These are phyloP conservation scores for Calameuta filiformis DNA, from an alignment of 2,888 invertebrate species.

Conservation along the genomic window DNA sequence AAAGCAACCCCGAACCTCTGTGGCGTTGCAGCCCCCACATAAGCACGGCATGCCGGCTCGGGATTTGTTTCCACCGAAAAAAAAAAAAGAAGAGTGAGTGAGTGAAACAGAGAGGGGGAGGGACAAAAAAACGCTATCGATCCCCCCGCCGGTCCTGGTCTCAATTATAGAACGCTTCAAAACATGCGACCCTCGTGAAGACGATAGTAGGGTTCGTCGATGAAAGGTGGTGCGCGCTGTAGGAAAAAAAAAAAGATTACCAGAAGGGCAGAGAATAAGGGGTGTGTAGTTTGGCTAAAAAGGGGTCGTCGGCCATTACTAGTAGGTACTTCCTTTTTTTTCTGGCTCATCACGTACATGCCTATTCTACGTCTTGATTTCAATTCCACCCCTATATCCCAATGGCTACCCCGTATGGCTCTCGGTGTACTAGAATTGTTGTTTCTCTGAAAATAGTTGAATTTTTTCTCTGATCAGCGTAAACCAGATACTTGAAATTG, in stretches of 20 bases:
- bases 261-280: constrained; percentile 2
- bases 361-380: neutral
- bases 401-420: neutral
- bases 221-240: constrained; percentile 30
- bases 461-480: neutral
- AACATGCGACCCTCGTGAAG: constrained; percentile 45
- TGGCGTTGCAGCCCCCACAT: constrained; percentile 15
- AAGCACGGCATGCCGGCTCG: neutral
- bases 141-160: constrained; percentile 42
- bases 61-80: neutral
- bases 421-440: neutral
- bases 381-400: neutral
- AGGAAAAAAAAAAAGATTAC: constrained; percentile 18
- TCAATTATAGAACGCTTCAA: constrained; percentile 62
- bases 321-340: neutral
- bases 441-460: neutral
- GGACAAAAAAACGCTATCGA: constrained; percentile 50
- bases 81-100: neutral
- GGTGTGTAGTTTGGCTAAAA: neutral
- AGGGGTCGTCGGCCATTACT: constrained; percentile 12
- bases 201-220: constrained; percentile 36
- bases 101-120: neutral
- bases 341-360: neutral
- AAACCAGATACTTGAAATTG: neutral
- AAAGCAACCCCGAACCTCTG: constrained; percentile 41